Evolutionary conservation across 2,888 invertebrate genomes (phyloP).

Genomic region (Mylabris sibirica): DNA sequence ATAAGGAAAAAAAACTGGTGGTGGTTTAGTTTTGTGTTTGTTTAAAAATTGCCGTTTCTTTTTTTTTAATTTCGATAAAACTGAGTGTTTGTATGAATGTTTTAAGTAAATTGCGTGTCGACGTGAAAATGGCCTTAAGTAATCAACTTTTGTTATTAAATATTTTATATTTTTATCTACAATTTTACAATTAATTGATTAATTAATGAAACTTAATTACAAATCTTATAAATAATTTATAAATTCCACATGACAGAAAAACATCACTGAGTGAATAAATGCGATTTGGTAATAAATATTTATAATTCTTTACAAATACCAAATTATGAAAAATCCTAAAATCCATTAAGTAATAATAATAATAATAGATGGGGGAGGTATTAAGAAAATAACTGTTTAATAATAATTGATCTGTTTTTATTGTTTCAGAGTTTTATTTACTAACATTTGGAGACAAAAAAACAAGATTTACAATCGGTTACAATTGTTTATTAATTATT

Average conservation of each 20-base stretch:
- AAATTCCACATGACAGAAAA: constrained; percentile 51
- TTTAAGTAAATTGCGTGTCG: constrained; percentile 37
- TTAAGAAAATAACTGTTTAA: no score
- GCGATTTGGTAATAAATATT: constrained; percentile 40
- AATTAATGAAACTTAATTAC: constrained; percentile 53
- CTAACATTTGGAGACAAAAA: no score
- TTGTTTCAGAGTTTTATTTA: constrained; percentile 6
- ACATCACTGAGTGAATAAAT: constrained; percentile 56
- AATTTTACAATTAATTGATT: neutral
- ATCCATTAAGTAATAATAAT: no score
- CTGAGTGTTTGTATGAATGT: constrained; percentile 19
- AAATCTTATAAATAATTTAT: constrained; percentile 52
- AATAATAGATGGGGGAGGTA: neutral
- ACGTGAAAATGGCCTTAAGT: constrained; percentile 54
- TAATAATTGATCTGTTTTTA: no score
- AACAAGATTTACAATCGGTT: constrained; percentile 31
- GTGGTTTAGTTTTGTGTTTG: constrained; percentile 44
- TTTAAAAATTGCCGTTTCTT: neutral
- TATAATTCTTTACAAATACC: no score
- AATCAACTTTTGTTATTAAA: constrained; percentile 9
- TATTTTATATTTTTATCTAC: constrained; percentile 15
- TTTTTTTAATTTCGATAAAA: no score
- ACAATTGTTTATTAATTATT: constrained; percentile 27
- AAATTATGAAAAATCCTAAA: neutral
- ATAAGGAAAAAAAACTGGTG: constrained; percentile 45